A percentile compares a stretch with the other conserved stretches of the same genome.
Evolutionary conservation across 2,113 vertebrate genomes (phyloP).

Genomic region (Gambusia affinis): DNA sequence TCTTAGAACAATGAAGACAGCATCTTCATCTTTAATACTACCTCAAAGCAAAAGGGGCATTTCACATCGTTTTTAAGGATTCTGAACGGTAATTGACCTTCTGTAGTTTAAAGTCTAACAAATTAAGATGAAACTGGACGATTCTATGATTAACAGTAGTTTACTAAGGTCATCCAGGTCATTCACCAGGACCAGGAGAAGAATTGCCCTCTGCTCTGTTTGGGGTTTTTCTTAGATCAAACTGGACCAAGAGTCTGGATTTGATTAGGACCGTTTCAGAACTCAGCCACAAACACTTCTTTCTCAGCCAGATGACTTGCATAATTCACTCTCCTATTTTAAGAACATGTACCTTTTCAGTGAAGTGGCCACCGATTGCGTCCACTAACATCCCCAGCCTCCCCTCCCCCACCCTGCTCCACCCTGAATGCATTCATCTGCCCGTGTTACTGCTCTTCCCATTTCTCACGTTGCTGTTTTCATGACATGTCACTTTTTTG

Average conservation of each 20-base stretch:
- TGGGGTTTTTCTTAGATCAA: constrained; percentile 16
- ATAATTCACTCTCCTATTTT: constrained; percentile 73
- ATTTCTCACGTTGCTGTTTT: not conserved
- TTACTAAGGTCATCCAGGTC: too few species aligned
- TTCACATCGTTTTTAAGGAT: too few species aligned
- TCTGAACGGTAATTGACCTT: too few species aligned
- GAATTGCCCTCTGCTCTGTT: not conserved
- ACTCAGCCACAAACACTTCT: constrained; percentile 33
- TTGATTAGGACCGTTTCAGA: constrained; percentile 32
- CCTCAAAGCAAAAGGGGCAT: too few species aligned
- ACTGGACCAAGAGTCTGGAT: constrained; percentile 21
- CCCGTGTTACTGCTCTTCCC: not conserved
- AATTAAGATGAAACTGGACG: too few species aligned
- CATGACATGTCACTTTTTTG: not conserved
- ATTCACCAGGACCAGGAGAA: not conserved
- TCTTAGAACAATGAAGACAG: too few species aligned
- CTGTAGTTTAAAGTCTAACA: too few species aligned
- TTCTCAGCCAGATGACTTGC: constrained; percentile 52
- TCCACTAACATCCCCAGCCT: not conserved
- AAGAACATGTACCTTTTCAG: constrained; percentile 68
- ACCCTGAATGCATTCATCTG: constrained; percentile 13
- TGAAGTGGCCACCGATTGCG: constrained; percentile 45
- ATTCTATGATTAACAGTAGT: too few species aligned
- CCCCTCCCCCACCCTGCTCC: not conserved
- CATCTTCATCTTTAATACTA: too few species aligned